phyloP scores from a whole-genome alignment of 2,888 invertebrate species.

The Ceriagrion tenellum region DNA sequence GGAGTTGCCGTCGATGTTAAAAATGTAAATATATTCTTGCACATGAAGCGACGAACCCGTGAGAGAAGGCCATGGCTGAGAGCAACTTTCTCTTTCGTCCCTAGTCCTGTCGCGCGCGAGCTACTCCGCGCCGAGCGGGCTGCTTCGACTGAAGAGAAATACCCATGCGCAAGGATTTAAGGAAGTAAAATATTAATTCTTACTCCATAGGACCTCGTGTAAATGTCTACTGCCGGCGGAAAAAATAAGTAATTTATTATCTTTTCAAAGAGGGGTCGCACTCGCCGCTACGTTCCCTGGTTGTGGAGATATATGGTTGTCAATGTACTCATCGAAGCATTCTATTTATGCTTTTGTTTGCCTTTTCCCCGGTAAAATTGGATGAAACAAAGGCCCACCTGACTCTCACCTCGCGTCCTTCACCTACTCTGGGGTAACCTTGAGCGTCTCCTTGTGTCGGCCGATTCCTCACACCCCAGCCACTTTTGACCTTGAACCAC shows the following conservation, averaged over 20 bases:
- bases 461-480: not conserved
- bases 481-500: not conserved
- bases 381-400: not conserved
- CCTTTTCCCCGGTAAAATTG: not conserved
- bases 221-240: no score
- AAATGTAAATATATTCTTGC: no score
- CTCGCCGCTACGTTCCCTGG: not conserved
- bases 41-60: no score
- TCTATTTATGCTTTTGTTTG: not conserved
- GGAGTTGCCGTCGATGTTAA: no score
- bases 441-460: not conserved
- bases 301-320: not conserved
- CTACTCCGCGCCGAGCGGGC: no score
- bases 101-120: no score
- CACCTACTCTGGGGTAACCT: not conserved
- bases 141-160: no score
- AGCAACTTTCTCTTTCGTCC: no score
- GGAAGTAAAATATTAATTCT: no score
- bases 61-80: no score
- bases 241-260: not conserved
- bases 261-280: not conserved
- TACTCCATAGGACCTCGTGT: no score
- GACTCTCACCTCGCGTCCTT: not conserved
- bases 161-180: no score
- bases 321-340: not conserved